phyloP scores from a whole-genome alignment of 2,888 invertebrate species.

The Diadromus collaris region DNA sequence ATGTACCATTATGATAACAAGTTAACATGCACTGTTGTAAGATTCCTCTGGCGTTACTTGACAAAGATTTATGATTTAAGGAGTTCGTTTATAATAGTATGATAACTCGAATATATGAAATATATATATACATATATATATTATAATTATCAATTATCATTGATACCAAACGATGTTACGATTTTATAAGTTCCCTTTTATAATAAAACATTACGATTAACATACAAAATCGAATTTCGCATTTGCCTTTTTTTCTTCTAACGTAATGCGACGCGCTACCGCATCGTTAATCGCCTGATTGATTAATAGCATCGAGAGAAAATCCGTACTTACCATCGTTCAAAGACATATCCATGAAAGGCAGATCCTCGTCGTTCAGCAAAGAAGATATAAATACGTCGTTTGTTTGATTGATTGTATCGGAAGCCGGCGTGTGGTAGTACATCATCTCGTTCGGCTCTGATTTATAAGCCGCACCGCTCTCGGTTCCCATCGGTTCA shows the following conservation, averaged over 20 bases:
- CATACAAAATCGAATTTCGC: conserved; percentile 11
- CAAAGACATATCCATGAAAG: conserved; percentile 96
- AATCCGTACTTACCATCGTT: conserved; percentile 87
- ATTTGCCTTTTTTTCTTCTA: conserved; percentile 28
- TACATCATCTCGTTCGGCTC: conserved; percentile 90
- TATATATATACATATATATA: conserved; percentile 26
- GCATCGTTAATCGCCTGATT: conserved; percentile 23
- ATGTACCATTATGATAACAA: conserved; percentile 9
- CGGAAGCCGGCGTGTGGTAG: conserved; percentile 83
- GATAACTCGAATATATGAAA: conserved; percentile 9
- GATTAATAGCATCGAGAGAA: conserved; percentile 9
- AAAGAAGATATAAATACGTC: conserved; percentile 95
- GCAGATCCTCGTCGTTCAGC: conserved; percentile 93
- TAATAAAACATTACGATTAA: conserved; percentile 62
- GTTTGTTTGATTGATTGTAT: conserved; percentile 87
- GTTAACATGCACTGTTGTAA: not conserved
- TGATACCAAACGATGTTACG: conserved; percentile 48
- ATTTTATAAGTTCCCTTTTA: conserved; percentile 69
- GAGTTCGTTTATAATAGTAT: not conserved
- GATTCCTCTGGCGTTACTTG: not conserved
- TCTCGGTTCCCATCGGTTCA: conserved; percentile 84
- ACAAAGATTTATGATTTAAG: not conserved
- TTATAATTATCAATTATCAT: conserved; percentile 8
- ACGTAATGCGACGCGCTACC: conserved; percentile 20
- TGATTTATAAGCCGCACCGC: conserved; percentile 85